These are phyloP conservation scores for Pandion haliaetus DNA, from an alignment of 2,113 vertebrate species.

Conservation along the genomic window DNA sequence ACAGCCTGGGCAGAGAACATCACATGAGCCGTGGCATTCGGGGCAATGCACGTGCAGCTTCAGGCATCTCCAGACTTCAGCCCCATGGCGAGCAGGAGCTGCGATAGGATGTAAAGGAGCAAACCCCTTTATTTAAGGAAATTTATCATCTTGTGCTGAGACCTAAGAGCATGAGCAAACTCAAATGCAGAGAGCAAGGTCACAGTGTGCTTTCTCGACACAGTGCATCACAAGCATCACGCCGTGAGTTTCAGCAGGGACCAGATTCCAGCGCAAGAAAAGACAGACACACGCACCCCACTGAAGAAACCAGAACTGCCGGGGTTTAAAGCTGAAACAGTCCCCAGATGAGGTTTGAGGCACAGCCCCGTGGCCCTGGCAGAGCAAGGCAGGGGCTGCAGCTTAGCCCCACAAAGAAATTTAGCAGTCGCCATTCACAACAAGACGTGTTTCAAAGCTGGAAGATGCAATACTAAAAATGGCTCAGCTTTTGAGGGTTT, in stretches of 20 bases:
- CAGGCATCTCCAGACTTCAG: neutral
- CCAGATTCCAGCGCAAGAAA: neutral
- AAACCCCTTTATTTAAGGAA: neutral
- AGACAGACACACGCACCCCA: accelerated
- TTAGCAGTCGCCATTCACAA: accelerated
- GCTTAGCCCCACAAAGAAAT: neutral
- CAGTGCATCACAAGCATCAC: neutral
- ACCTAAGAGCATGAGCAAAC: neutral
- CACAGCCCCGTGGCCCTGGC: accelerated
- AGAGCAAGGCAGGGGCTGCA: neutral
- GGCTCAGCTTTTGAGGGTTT: neutral
- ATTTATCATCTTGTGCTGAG: neutral
- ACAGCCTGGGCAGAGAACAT: neutral
- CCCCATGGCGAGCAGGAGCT: neutral
- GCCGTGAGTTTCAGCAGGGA: neutral
- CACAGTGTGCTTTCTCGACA: accelerated
- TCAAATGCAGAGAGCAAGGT: neutral
- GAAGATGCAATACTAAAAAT: neutral
- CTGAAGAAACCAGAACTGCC: accelerated
- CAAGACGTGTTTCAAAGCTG: neutral
- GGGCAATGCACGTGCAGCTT: neutral
- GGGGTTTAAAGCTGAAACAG: neutral
- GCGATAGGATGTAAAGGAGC: neutral
- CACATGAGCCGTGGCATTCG: accelerated
- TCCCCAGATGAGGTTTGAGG: neutral